Evolutionary conservation across 2,797 vertebrate genomes (phyloP).

Genomic region (Sparus aurata): DNA sequence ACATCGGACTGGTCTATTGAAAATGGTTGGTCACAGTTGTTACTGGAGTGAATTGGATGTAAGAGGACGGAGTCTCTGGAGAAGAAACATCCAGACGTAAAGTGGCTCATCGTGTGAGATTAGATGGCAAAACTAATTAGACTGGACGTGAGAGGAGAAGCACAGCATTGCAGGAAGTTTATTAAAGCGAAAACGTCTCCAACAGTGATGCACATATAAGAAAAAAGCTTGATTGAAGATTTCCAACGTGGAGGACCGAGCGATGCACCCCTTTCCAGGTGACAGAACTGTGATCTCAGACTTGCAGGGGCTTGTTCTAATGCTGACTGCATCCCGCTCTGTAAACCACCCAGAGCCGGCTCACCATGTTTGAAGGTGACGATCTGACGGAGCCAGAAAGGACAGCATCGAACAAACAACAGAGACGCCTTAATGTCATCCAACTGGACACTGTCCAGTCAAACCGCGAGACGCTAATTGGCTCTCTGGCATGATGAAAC

Average conservation of each 20-base stretch:
- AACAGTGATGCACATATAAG: background rate
- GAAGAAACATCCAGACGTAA: background rate
- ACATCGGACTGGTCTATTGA: background rate
- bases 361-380: conserved; percentile 32
- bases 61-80: background rate
- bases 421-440: conserved; percentile 46
- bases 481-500: conserved; percentile 64
- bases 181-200: too few relatives aligned
- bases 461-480: conserved; percentile 74
- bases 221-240: background rate
- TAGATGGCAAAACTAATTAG: background rate
- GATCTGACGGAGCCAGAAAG: conserved; percentile 45
- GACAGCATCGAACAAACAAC: conserved; percentile 47
- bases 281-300: background rate
- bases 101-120: background rate
- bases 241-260: background rate
- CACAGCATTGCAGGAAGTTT: too few relatives aligned
- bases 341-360: conserved; percentile 10
- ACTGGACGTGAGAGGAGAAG: too few relatives aligned
- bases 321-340: background rate
- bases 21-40: background rate
- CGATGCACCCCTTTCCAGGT: conserved; percentile 8
- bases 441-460: conserved; percentile 54
- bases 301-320: background rate
- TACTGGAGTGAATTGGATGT: background rate